A percentile compares a stretch with the other conserved stretches of the same genome.
Conservation (phyloP, 2,113 vertebrate species). For the Alligator sinensis region DNA sequence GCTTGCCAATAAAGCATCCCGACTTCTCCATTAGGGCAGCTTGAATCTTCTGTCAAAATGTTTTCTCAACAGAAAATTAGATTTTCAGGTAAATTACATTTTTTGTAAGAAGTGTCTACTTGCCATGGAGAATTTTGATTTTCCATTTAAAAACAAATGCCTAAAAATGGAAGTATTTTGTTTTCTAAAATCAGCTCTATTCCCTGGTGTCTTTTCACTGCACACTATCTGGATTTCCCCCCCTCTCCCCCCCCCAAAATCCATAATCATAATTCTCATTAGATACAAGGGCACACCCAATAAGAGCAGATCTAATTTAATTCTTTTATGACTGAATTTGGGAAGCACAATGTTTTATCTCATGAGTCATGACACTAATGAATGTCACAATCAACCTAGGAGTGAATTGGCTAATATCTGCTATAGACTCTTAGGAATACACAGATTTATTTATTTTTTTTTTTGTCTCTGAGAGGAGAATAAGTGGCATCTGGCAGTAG, state of each 20-base stretch:
- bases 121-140: neutral
- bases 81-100: neutral
- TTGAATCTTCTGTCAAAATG: neutral
- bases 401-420: neutral
- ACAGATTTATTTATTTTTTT: neutral
- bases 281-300: neutral
- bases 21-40: neutral
- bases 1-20: neutral
- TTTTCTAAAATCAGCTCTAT: neutral
- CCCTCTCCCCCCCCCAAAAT: neutral
- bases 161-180: neutral
- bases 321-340: neutral
- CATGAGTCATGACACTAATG: neutral
- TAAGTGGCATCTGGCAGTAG: neutral
- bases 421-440: neutral
- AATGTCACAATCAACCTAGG: neutral
- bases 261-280: neutral
- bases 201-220: neutral
- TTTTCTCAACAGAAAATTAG: neutral
- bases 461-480: neutral
- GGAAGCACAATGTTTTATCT: neutral
- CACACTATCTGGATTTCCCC: neutral
- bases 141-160: neutral
- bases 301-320: neutral
- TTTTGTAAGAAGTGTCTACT: neutral